Evolutionary conservation across 2,888 invertebrate species (phyloP).

Genomic region (Drosophila trichaetosa): DNA sequence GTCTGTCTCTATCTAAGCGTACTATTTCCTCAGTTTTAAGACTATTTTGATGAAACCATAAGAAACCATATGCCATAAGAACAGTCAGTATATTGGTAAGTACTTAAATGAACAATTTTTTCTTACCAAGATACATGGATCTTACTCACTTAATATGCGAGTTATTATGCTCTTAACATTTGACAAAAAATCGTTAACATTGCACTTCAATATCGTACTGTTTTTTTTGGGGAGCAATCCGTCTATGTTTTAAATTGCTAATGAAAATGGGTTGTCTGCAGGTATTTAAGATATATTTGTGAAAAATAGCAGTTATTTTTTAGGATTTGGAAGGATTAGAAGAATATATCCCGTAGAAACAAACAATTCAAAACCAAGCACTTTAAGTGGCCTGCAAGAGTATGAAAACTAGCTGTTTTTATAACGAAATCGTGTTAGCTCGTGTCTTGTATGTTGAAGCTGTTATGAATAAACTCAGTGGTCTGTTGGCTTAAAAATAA

Average conservation of each 20-base stretch:
- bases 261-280: background rate
- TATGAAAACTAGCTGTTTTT: background rate
- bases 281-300: background rate
- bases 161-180: no score
- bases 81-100: no score
- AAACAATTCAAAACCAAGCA: background rate
- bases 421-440: background rate
- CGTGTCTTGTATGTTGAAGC: conserved; percentile 24
- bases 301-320: background rate
- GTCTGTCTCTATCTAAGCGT: no score
- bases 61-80: no score
- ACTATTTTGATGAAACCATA: background rate
- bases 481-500: conserved; percentile 2
- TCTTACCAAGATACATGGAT: no score
- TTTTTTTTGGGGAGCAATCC: background rate
- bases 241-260: no score
- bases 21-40: background rate
- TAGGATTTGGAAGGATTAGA: background rate
- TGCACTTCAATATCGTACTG: background rate
- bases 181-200: background rate
- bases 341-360: background rate
- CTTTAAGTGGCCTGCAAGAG: background rate
- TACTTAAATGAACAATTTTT: no score
- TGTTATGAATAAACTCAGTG: conserved; percentile 22
- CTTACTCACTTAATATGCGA: background rate